phyloP scores from a whole-genome alignment of 2,797 vertebrate genomes.

The Hemibagrus guttatus region DNA sequence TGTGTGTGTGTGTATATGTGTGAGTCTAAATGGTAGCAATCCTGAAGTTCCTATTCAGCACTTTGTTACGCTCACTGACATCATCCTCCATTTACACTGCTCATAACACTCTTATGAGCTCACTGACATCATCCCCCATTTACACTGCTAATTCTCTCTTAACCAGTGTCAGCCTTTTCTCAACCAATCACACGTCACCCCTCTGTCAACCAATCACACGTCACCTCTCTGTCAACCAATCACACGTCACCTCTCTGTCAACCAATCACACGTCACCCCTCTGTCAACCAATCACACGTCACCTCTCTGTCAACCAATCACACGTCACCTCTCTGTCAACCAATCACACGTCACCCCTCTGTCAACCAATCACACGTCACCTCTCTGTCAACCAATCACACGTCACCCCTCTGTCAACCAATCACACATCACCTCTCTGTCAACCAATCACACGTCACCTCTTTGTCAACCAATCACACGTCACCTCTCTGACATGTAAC shows the following conservation, averaged over 20 bases:
- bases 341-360: not conserved
- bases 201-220: not conserved
- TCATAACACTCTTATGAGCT: not conserved
- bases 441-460: not conserved
- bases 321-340: not conserved
- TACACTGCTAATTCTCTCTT: not conserved
- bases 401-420: not conserved
- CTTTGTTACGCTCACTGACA: not conserved
- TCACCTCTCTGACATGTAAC: not conserved
- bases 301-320: not conserved
- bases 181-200: not conserved
- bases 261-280: not conserved
- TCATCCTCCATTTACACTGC: not conserved
- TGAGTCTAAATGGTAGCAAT: not conserved
- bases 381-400: not conserved
- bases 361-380: not conserved
- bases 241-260: not conserved
- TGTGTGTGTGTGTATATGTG: not conserved
- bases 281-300: not conserved
- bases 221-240: not conserved
- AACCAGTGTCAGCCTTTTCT: not conserved
- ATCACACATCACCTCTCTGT: not conserved
- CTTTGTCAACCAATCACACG: not conserved
- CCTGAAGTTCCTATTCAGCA: not conserved
- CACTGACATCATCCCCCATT: not conserved